Evolutionary conservation across 2,113 vertebrate species (phyloP), one percentile per base, ranked within the genome.

Genomic region (Hemichromis elongatus): DNA sequence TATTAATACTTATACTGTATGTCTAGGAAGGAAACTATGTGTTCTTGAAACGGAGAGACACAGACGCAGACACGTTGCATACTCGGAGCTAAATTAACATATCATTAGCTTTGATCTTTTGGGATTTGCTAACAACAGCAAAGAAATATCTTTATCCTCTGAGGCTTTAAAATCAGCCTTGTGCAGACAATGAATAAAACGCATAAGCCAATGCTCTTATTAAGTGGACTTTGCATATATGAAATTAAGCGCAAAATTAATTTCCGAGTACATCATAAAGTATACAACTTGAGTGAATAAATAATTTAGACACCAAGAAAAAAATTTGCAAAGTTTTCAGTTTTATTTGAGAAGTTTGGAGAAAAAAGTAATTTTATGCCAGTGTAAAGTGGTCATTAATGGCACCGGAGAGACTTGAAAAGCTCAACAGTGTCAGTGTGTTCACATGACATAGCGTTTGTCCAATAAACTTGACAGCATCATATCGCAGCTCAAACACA

Each of bases 201-300:
- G 42, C 45, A 52, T 75, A 75, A 75, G 70, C 42, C 6, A 47
- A n/a, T 52, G 45, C 45, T 7, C 6, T 52, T 52, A 75, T 75
- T 30, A 73, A 47, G 24, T 30, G 26, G 26, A 30, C 26, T 75
- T 50, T 50, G 42, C 16, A 19, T 50, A 30, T 30, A 28, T 50
- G 45, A 75, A 30, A 16, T 50, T 75, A 75, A 75, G 45, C 9
- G 24, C 42, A 73, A 50, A 73, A 75, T 30, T 30, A 30, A 75
- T 75, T 30, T 75, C 70, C 45, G 5, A 52, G 10, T 75, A 75
- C 70, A 75, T 75, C 26, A 52, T 53, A 16, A 77, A 77, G 16
- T 54, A 54, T 77, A 85, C 57, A 85, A 73, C 26, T 81, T 80
- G 56, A 18, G n/a, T 70, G 66, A 66, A 84, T 61, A 77, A 88